Evolutionary conservation across 2,888 invertebrate species (phyloP).

Genomic region (Morinoia aosen): DNA sequence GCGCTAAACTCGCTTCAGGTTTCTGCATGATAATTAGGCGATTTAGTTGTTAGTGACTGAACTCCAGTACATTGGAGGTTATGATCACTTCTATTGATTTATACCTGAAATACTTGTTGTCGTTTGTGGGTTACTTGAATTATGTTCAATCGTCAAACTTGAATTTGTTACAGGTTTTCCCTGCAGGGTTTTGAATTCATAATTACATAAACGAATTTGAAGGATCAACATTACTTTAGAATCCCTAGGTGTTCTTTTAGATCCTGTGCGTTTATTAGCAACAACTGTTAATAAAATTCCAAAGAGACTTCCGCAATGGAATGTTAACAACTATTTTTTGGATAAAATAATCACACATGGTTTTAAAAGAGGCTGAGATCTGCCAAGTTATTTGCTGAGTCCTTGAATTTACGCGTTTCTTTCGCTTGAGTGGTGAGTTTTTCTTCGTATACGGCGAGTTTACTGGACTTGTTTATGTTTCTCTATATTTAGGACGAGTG

Average conservation of each 20-base stretch:
- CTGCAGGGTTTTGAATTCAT: not conserved
- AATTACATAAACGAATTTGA: not conserved
- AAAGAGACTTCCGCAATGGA: not conserved
- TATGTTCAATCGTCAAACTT: not conserved
- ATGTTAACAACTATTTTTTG: not conserved
- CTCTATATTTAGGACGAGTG: not conserved
- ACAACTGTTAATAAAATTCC: not conserved
- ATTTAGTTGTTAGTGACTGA: not conserved
- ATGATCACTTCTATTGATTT: not conserved
- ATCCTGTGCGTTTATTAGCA: not conserved
- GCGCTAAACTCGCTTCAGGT: not conserved
- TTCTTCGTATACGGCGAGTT: not conserved
- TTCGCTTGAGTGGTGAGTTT: not conserved
- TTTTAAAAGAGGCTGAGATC: not conserved
- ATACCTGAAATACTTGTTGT: not conserved
- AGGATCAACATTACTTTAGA: not conserved
- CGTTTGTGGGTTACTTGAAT: not conserved
- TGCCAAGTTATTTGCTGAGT: not conserved
- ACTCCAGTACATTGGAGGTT: not conserved
- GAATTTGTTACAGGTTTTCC: not conserved
- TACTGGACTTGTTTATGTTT: not conserved
- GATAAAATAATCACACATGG: not conserved
- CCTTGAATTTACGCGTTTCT: not conserved
- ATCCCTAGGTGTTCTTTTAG: not conserved
- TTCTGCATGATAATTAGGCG: not conserved